Evolutionary conservation across 2,113 vertebrate species (phyloP), one percentile per base, ranked within the genome.

Genomic region (Archocentrus centrarchus): DNA sequence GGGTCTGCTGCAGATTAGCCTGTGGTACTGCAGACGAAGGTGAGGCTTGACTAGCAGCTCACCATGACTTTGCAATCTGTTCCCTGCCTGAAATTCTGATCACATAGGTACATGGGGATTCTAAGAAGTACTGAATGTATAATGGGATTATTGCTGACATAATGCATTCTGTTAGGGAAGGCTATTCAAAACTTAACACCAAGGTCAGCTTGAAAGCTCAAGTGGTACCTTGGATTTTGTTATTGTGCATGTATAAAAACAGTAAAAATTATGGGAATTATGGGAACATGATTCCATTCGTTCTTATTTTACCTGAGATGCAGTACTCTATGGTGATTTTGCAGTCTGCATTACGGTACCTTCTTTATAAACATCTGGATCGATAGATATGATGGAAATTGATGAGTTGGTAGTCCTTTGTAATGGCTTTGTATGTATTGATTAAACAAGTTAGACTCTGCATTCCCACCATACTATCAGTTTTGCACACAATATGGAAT

Each of bases 1-100:
- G 1, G 58, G 57, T 59, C 76, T 61, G 30, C n/a, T 86, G 82
- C 86, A 87, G 80, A 86, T 70, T 80, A 78, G 59, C 37, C 53
- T 41, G 80, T 62, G 63, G 41, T 77, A 15, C 77, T 90, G 87
- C 85, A 82, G 82, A 88, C 55, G 73, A 89, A 90, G 85, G 73
- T 79, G 78, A 91, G 88, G 63, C 76, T 76, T 39, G 70, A 78
- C 57, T 14, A 81, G 75, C 75, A 20, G 73, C 70, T 68, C 82
- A 84, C 76, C 41, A 60, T 93, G 91, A 93, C 93, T 92, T 79
- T 91, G 90, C 90, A 93, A 79, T 90, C 82, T 84, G 84, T 44
- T 37, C 76, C 4, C 75, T 81, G 73, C 44, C 53, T 83, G 68
- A 79, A 73, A 87, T 89, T 85, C 89, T 88, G 77, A 57, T 88